These are phyloP conservation scores for Saturnia japonica DNA, from an alignment of 2,888 invertebrate genomes.

Conservation along the genomic window DNA sequence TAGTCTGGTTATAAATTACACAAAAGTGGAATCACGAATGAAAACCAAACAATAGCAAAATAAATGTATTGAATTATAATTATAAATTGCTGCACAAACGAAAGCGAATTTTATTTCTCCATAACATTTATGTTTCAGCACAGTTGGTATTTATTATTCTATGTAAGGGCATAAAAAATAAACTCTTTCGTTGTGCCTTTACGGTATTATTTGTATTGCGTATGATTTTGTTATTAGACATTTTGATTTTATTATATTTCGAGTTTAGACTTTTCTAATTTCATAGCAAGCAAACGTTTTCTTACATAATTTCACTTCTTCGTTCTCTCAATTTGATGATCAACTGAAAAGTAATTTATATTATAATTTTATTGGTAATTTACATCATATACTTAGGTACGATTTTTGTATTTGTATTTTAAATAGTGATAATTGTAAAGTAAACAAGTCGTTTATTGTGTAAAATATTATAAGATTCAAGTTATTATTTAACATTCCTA, in stretches of 20 bases:
- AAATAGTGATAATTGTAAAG: too few relatives aligned
- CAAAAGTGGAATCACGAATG: too few relatives aligned
- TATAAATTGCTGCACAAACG: slow-evolving; percentile 9
- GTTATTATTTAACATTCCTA: too few relatives aligned
- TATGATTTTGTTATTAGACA: slow-evolving; percentile 18
- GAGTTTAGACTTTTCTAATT: slow-evolving; percentile 12
- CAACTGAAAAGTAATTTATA: background rate
- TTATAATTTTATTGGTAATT: too few relatives aligned
- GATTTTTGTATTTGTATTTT: too few relatives aligned
- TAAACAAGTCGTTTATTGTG: too few relatives aligned
- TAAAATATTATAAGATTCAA: too few relatives aligned
- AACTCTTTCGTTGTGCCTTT: slow-evolving; percentile 1
- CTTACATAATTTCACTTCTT: slow-evolving; percentile 1
- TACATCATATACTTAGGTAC: too few relatives aligned
- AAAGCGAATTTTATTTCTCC: slow-evolving; percentile 15
- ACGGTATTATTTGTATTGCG: too few relatives aligned
- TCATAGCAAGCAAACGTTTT: background rate
- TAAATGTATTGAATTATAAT: slow-evolving; percentile 14
- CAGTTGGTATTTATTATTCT: slow-evolving; percentile 14
- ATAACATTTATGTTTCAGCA: slow-evolving; percentile 18
- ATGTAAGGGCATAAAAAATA: slow-evolving; percentile 14
- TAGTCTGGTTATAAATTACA: too few relatives aligned
- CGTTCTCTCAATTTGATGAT: background rate
- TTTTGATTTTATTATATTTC: slow-evolving; percentile 18
- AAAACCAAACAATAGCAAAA: background rate